Evolutionary conservation across 2,888 invertebrate genomes (phyloP), one percentile per base, ranked within the genome.

Genomic region (Augochlorella aurata): DNA sequence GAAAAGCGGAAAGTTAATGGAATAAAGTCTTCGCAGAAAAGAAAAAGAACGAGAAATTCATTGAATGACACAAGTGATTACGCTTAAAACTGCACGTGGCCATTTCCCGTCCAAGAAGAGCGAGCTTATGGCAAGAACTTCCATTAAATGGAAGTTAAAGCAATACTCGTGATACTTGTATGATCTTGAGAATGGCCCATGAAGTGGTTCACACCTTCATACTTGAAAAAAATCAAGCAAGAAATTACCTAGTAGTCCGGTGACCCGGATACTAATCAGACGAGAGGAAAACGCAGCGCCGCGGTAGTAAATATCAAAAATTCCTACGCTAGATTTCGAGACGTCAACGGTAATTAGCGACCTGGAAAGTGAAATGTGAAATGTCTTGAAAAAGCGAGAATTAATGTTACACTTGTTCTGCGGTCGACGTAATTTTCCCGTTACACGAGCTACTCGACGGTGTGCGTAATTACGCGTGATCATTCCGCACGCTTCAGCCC

Each of bases 391-490:
- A 63, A 63, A 3, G 49, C 14, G 38, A 24, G 44, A 45, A 24
- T 49, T n/a, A 44, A 61, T 10, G 12, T 49, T 44, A 50, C 63
- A 77, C 69, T 58, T 47, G 68, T 47, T 38, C 18, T 52, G 58
- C 24, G 58, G 58, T 29, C 58, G 52, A 14, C 69, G 38, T 50
- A 69, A 69, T 45, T 52, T 44, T 45, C 45, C 21, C 71, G 58
- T 24, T 24, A 54, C 58, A 18, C 44, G 44, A 44, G 29, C 29
- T 16, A n/a, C 29, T 21, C 38, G 61, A 49, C 71, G 58, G 52
- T 61, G 9, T 65, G 63, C 77, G 71, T 80, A 80, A 86, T 85
- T 81, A 77, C 73, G 81, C 61, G 61, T 77, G 82, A 85, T 81
- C 68, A 75, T 74, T 67, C 61, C 74, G 61, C 74, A 49, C 66